Evolutionary conservation across 2,797 vertebrate species (phyloP), one percentile per base, ranked within the genome.

Genomic region (Ctenochaetus hawaiiensis): DNA sequence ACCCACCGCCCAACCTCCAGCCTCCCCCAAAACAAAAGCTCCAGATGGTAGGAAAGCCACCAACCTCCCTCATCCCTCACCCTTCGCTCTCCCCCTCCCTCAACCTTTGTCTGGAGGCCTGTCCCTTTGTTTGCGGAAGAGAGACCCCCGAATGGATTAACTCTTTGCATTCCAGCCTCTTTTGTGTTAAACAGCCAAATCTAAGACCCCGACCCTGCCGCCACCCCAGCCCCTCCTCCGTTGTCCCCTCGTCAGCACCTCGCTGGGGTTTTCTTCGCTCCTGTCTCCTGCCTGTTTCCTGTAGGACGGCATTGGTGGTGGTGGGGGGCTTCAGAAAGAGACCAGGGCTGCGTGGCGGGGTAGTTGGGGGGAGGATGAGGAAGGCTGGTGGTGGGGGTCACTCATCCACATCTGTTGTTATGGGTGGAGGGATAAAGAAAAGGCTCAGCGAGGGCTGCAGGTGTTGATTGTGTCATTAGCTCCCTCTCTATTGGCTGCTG

Each of bases 141-240:
- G 94, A 93, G 90, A 92, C 85, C 90, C 92, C 93, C 86, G 78
- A 92, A 94, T 49, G 93, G 95, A 95, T 95, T 96, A 96, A 96
- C 94, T 95, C 95, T 92, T 95, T 94, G 92, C 94, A 95, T 95
- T 94, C 93, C 93, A 90, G 90, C 76, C 88, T 88, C 90, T 94
- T 95, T 95, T 96, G 94, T 95, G 94, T 95, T 95, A 95, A 95
- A 94, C 93, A 95, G 91, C 91, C 93, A 93, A 92, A 94, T 92
- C 92, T 92, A 88, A 90, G 87, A 92, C 71, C 85, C 72, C 70
- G 71, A 88, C 80, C 88, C 86, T 57, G 26, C 67, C 53, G 51
- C 78, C 72, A 81, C 65, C 75, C 37, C 43, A 0, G 61, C 86
- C 78, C 87, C 86, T 54, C 69, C 87, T 79, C 83, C 67, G 17